These are phyloP conservation scores for Portevinia maculata DNA, from an alignment of 2,888 invertebrate genomes.

Conservation along the genomic window DNA sequence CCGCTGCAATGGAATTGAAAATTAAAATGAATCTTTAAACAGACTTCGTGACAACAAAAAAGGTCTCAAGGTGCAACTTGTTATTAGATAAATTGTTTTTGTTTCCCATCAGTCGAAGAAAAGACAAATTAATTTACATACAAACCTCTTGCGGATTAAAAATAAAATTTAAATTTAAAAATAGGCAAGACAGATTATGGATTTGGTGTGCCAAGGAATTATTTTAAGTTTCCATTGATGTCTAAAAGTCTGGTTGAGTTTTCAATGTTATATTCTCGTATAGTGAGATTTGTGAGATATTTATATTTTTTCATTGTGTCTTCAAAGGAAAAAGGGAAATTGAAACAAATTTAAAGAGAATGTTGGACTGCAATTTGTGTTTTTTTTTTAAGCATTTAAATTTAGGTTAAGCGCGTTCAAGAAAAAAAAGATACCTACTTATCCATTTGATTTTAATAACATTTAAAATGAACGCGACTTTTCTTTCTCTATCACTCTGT, in stretches of 20 bases:
- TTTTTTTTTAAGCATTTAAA: too few species aligned
- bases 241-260: not conserved
- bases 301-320: not conserved
- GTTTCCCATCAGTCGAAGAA: not conserved
- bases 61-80: not conserved
- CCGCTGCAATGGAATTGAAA: constrained; percentile 1
- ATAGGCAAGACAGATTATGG: not conserved
- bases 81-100: not conserved
- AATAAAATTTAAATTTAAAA: constrained; percentile 30
- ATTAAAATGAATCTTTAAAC: not conserved
- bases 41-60: not conserved
- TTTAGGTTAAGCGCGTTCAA: too few species aligned
- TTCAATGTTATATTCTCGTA: not conserved
- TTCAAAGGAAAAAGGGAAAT: not conserved
- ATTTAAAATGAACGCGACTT: too few species aligned
- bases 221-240: constrained; percentile 7
- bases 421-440: too few species aligned
- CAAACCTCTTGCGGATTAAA: not conserved
- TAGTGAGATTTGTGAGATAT: not conserved
- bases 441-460: too few species aligned
- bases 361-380: too few species aligned
- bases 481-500: constrained; percentile 2
- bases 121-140: constrained; percentile 5
- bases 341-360: not conserved
- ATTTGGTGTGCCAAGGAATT: not conserved